A percentile compares a stretch with the other conserved stretches of the same genome.
Conservation (phyloP, 1,140 invertebrate genomes). For the Plectus sambesii region DNA sequence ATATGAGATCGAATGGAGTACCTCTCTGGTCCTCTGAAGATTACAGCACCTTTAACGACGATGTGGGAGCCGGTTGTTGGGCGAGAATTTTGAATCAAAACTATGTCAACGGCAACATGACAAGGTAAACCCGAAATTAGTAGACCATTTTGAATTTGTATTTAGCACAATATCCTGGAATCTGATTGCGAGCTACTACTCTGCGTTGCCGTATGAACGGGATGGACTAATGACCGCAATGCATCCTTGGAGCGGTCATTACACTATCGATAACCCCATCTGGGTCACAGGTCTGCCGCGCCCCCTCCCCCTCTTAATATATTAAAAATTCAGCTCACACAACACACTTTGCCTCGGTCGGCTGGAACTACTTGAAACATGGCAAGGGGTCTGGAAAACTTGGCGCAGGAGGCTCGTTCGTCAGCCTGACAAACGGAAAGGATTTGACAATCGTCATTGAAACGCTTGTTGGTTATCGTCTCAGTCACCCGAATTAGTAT, state of each 20-base stretch:
- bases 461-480: constrained; percentile 39
- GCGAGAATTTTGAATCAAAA: constrained; percentile 48
- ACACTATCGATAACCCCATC: constrained; percentile 44
- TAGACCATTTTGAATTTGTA: background rate
- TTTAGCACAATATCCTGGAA: constrained; percentile 47
- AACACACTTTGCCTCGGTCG: constrained; percentile 46
- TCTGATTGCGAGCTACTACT: constrained; percentile 46
- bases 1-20: constrained; percentile 37
- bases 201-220: constrained; percentile 37
- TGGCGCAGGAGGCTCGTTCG: constrained; percentile 44
- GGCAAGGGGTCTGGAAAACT: constrained; percentile 43
- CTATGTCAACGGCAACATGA: too few species aligned
- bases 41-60: constrained; percentile 47
- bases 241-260: constrained; percentile 46
- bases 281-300: constrained; percentile 32
- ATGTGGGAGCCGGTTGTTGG: constrained; percentile 48
- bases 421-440: constrained; percentile 38
- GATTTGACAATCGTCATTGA: constrained; percentile 47
- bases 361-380: constrained; percentile 46
- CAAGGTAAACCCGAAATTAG: constrained; percentile 46
- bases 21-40: constrained; percentile 48
- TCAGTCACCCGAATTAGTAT: background rate
- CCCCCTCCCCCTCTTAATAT: background rate
- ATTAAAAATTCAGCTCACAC: constrained; percentile 42
- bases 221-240: constrained; percentile 47